Evolutionary conservation across 1,140 invertebrate genomes (phyloP).

Genomic region (Diplogasteroides magnus): DNA sequence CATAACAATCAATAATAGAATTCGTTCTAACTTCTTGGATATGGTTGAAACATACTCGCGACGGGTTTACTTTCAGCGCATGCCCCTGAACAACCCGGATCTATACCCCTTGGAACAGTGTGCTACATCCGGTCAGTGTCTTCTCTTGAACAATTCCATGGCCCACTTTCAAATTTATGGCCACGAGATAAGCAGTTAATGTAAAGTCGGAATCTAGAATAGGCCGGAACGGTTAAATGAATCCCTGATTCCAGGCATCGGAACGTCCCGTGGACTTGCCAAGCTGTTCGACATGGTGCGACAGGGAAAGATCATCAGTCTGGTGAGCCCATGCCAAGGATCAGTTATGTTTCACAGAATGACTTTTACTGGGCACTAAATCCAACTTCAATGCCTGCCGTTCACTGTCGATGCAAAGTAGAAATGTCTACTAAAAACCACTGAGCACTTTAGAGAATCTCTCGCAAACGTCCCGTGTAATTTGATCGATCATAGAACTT

Average conservation of each 20-base stretch:
- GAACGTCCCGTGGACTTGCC: constrained; percentile 1
- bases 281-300: constrained; percentile 14
- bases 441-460: no score
- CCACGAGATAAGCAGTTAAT: not conserved
- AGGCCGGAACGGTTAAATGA: constrained; percentile 15
- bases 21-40: no score
- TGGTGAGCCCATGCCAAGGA: constrained; percentile 19
- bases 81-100: constrained; percentile 36
- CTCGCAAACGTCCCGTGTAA: no score
- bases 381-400: no score
- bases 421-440: no score
- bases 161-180: not conserved
- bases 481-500: no score
- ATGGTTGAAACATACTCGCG: no score
- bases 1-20: constrained; percentile 6
- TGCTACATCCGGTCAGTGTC: constrained; percentile 14
- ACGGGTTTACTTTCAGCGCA: constrained; percentile 17
- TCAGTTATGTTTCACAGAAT: no score
- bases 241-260: constrained; percentile 11
- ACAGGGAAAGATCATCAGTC: constrained; percentile 3
- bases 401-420: no score
- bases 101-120: constrained; percentile 28
- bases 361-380: no score
- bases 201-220: constrained; percentile 7
- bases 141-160: not conserved